Percentiles rank a stretch among this genome's conserved stretches.
Conservation (phyloP, 2,113 vertebrate genomes). For the Baryphthengus martii region DNA sequence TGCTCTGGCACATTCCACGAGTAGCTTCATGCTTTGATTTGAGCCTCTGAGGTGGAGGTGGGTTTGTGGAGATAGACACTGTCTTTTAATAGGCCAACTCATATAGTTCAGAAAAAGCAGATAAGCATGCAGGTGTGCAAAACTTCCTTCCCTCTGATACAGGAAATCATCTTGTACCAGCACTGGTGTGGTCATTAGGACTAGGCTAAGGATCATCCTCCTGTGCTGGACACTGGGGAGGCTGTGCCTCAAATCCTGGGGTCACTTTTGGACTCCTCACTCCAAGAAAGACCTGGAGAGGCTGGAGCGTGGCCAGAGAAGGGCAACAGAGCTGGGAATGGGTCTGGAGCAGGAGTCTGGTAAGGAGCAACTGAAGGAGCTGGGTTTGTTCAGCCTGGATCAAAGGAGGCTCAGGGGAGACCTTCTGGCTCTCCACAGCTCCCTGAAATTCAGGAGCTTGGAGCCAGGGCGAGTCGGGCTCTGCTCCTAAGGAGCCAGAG, state of each 20-base stretch:
- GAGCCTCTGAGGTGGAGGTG: not conserved
- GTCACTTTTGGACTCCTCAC: not conserved
- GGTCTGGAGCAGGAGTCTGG: no score
- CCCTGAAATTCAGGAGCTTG: not conserved
- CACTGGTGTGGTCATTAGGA: not conserved
- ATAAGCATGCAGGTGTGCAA: not conserved
- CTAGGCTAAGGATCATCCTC: not conserved
- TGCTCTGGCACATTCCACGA: not conserved
- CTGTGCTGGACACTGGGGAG: no score
- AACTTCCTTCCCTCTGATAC: not conserved
- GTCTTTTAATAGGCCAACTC: not conserved
- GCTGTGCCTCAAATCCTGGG: not conserved
- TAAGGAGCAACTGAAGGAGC: no score
- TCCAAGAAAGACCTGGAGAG: not conserved
- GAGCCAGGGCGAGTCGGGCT: not conserved
- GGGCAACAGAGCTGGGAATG: not conserved
- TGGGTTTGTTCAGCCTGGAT: no score
- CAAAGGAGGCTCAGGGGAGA: no score
- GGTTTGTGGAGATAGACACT: not conserved
- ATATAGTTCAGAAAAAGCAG: not conserved
- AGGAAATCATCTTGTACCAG: not conserved
- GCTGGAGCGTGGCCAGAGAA: not conserved
- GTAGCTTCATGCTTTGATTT: not conserved
- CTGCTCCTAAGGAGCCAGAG: not conserved
- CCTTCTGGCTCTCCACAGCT: not conserved